Evolutionary conservation across 2,888 invertebrate genomes (phyloP).

Genomic region (Tipula helvola): DNA sequence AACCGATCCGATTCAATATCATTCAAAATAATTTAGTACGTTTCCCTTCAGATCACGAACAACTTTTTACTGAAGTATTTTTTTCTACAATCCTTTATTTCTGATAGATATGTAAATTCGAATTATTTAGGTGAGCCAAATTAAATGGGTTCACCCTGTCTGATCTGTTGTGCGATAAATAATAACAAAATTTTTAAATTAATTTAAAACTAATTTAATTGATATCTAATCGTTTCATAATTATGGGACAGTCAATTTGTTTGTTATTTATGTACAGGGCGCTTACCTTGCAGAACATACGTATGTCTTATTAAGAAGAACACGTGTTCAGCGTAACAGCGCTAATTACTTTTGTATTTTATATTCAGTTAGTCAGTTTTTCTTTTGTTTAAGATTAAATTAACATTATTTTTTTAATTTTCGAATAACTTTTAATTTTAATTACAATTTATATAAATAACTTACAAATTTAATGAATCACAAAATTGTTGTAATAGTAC

Average conservation of each 20-base stretch:
- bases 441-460: not conserved
- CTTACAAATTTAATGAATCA: not conserved
- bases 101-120: too few species aligned
- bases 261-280: not conserved
- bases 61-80: too few species aligned
- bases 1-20: too few species aligned
- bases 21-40: too few species aligned
- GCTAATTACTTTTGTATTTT: not conserved
- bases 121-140: too few species aligned
- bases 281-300: not conserved
- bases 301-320: too few species aligned
- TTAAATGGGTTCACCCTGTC: too few species aligned
- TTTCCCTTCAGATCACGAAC: too few species aligned
- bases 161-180: not conserved
- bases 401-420: not conserved
- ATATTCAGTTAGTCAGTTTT: not conserved
- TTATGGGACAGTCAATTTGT: not conserved
- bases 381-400: not conserved
- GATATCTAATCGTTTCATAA: not conserved
- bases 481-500: conserved; percentile 9
- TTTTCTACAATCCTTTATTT: too few species aligned
- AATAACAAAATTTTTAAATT: not conserved
- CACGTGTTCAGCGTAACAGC: not conserved
- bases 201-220: not conserved
- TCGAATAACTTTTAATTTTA: not conserved